A percentile compares a stretch with the other conserved stretches of the same genome.
These are phyloP conservation scores for Listronotus oregonensis DNA, from an alignment of 1,140 invertebrate genomes.

Conservation along the genomic window DNA sequence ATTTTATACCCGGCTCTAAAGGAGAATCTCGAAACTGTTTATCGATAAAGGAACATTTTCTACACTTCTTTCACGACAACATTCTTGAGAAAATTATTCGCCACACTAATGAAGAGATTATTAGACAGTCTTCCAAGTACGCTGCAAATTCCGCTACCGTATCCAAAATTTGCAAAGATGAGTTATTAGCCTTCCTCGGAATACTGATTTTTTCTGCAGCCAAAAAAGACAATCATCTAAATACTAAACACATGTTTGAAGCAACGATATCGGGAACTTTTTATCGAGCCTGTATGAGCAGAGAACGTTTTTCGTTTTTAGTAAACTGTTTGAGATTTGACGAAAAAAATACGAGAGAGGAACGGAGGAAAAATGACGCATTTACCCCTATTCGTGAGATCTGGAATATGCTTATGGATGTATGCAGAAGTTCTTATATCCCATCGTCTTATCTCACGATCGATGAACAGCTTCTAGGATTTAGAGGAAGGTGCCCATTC, in stretches of 20 bases:
- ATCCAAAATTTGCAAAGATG: constrained; percentile 25
- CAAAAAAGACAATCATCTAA: constrained; percentile 45
- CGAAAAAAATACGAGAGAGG: constrained; percentile 41
- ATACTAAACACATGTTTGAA: constrained; percentile 45
- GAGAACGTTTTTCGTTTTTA: too few species aligned
- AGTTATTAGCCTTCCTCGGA: constrained; percentile 41
- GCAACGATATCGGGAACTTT: constrained; percentile 35
- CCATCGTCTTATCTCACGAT: too few species aligned
- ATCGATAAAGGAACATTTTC: constrained; percentile 20
- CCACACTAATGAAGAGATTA: constrained; percentile 33
- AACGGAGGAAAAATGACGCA: constrained; percentile 36
- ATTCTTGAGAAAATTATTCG: constrained; percentile 29
- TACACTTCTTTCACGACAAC: constrained; percentile 29
- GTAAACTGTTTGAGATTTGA: too few species aligned
- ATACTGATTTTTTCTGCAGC: constrained; percentile 42
- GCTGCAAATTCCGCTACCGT: constrained; percentile 17
- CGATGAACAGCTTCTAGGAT: too few species aligned
- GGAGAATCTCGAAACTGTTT: constrained; percentile 22
- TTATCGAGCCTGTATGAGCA: too few species aligned
- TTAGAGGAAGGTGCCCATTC: too few species aligned
- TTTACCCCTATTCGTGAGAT: too few species aligned
- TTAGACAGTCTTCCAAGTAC: constrained; percentile 27
- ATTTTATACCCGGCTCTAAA: constrained; percentile 31
- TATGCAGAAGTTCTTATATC: too few species aligned
- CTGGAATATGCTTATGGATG: too few species aligned